A percentile compares a stretch with the other conserved stretches of the same genome.
Conservation (phyloP, 2,113 vertebrate species). For the Pantherophis guttatus region DNA sequence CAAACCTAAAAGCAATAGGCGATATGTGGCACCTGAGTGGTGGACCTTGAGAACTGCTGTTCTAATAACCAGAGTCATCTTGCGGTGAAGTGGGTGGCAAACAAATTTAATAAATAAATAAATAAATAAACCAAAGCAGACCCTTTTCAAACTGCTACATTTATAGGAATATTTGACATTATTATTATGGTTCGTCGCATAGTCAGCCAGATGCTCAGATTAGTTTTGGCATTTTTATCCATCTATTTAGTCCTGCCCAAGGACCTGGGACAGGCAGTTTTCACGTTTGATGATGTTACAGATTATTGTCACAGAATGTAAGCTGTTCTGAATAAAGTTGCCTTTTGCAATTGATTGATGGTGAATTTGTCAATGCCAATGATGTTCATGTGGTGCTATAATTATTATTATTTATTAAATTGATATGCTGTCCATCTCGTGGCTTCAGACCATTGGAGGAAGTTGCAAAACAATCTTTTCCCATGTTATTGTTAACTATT, state of each 20-base stretch:
- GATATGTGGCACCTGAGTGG: background rate
- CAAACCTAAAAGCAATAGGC: background rate
- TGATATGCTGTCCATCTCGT: background rate
- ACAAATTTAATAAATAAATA: background rate
- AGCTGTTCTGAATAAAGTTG: background rate
- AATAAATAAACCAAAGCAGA: background rate
- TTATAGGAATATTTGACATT: background rate
- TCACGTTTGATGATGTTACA: background rate
- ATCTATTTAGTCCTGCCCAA: background rate
- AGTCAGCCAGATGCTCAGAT: background rate
- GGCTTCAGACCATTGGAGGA: background rate
- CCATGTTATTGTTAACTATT: background rate
- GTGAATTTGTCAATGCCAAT: background rate
- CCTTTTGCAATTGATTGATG: background rate
- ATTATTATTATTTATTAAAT: background rate
- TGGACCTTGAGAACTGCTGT: background rate
- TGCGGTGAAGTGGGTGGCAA: background rate
- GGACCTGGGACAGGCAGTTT: background rate
- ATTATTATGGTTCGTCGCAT: background rate
- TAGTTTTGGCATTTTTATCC: background rate
- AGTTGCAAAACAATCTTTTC: background rate
- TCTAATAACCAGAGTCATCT: background rate
- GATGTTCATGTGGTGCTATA: background rate
- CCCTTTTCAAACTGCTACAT: background rate
- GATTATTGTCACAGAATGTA: background rate